These are phyloP conservation scores for Perccottus glenii DNA, from an alignment of 2,113 vertebrate species.

Conservation along the genomic window DNA sequence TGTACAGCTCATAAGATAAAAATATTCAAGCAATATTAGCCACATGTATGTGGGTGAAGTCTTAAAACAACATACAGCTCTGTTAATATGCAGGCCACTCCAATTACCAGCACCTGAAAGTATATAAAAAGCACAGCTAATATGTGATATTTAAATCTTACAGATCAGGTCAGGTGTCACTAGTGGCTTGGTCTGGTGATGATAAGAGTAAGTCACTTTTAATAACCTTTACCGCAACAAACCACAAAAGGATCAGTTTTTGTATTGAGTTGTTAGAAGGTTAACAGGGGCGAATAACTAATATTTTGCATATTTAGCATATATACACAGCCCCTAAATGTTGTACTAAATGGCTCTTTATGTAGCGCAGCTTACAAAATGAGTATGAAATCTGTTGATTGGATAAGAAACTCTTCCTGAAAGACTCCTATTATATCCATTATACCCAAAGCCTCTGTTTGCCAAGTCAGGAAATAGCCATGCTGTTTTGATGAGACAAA, in stretches of 20 bases:
- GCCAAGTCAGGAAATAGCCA: constrained; percentile 73
- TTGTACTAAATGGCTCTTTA: constrained; percentile 10
- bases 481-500: constrained; percentile 75
- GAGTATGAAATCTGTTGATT: constrained; percentile 31
- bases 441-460: constrained; percentile 54
- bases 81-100: constrained; percentile 56
- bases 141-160: constrained; percentile 52
- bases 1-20: constrained; percentile 37
- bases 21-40: constrained; percentile 46
- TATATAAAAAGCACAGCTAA: constrained; percentile 51
- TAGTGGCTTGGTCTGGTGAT: constrained; percentile 32
- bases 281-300: too few relatives aligned
- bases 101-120: constrained; percentile 42
- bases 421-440: constrained; percentile 49
- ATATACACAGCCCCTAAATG: background rate
- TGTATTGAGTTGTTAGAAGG: too few relatives aligned
- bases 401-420: constrained; percentile 52
- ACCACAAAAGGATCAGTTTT: background rate
- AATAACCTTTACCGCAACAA: constrained; percentile 11
- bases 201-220: constrained; percentile 38
- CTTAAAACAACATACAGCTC: constrained; percentile 16
- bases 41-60: constrained; percentile 12
- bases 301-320: too few relatives aligned
- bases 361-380: constrained; percentile 14
- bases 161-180: constrained; percentile 51